Evolutionary conservation across 1,140 invertebrate species (phyloP).

Genomic region (Heliconius hewitsoni): DNA sequence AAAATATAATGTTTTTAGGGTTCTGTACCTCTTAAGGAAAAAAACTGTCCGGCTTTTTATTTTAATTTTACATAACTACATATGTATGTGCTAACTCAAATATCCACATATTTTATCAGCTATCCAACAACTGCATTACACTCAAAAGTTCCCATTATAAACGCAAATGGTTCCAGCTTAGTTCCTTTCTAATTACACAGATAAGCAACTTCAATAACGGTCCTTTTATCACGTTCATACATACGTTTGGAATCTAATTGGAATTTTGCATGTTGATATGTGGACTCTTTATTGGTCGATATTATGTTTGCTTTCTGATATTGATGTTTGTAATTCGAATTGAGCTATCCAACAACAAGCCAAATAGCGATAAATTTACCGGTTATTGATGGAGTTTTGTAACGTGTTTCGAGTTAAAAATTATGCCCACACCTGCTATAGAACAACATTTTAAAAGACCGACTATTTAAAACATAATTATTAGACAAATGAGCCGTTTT

Average conservation of each 20-base stretch:
- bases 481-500: not conserved
- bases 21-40: too few species aligned
- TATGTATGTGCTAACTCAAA: not conserved
- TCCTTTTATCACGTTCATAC: conserved; percentile 77
- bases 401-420: conserved; percentile 26
- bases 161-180: conserved; percentile 79
- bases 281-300: conserved; percentile 78
- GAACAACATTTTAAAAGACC: not conserved
- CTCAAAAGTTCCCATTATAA: conserved; percentile 74
- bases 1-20: not conserved
- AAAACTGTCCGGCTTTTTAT: not conserved
- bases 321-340: conserved; percentile 72
- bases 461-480: not conserved
- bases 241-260: conserved; percentile 80
- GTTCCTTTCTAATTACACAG: conserved; percentile 79
- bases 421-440: not conserved
- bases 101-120: conserved; percentile 49
- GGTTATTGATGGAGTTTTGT: conserved; percentile 42
- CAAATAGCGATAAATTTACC: conserved; percentile 49
- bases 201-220: conserved; percentile 78
- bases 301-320: conserved; percentile 79
- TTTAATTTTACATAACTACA: not conserved
- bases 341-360: conserved; percentile 47
- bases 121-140: conserved; percentile 65
- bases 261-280: conserved; percentile 80